Evolutionary conservation across 1,140 invertebrate species (phyloP).

Genomic region (Drosophila parvula): DNA sequence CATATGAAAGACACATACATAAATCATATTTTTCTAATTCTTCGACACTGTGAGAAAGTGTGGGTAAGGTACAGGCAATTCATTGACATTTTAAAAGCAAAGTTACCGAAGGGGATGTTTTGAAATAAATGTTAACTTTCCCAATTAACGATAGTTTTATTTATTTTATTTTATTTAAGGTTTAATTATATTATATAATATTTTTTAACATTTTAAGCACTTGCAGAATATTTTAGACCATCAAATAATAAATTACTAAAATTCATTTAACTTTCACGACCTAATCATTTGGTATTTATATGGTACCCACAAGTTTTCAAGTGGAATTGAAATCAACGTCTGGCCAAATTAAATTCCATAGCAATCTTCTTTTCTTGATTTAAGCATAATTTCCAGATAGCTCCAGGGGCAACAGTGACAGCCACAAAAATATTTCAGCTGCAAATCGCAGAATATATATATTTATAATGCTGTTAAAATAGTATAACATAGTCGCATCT

Average conservation of each 20-base stretch:
- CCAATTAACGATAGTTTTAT: no score
- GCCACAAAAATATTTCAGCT: background rate
- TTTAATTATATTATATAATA: no score
- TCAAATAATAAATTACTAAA: background rate
- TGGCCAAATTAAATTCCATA: conserved; percentile 12
- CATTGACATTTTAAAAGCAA: background rate
- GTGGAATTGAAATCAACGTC: background rate
- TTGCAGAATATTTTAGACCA: rapidly evolving
- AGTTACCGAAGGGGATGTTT: background rate
- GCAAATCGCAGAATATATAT: background rate
- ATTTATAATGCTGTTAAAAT: background rate
- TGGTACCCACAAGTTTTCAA: background rate
- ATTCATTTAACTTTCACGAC: no score
- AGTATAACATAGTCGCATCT: no score
- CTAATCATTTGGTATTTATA: background rate
- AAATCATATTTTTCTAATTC: conserved; percentile 8
- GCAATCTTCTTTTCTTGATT: conserved; percentile 22
- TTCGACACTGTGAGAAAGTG: background rate
- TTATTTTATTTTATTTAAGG: no score
- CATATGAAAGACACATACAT: conserved; percentile 17
- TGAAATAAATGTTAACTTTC: no score
- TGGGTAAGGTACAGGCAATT: no score
- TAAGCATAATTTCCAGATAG: conserved; percentile 7
- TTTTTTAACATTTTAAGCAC: no score
- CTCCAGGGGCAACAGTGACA: background rate